A percentile compares a stretch with the other conserved stretches of the same genome.
phyloP scores from a whole-genome alignment of 2,888 invertebrate species.

The Meliscaeva auricollis region DNA sequence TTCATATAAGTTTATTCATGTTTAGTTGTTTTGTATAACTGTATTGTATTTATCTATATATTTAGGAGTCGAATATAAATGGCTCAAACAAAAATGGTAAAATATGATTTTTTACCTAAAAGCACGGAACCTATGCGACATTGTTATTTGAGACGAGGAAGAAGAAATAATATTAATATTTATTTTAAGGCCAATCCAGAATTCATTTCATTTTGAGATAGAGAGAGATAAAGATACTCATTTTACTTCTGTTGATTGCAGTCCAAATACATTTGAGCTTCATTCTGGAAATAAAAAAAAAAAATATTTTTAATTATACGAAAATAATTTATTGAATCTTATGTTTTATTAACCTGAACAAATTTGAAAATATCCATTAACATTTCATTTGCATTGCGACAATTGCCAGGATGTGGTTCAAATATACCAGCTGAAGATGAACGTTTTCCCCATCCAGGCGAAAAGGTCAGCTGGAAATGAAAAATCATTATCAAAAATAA shows the following conservation, averaged over 20 bases:
- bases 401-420: constrained; percentile 78
- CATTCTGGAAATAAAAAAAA: constrained; percentile 61
- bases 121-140: constrained; percentile 60
- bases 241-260: constrained; percentile 74
- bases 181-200: constrained; percentile 32
- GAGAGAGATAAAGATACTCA: neutral
- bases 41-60: constrained; percentile 48
- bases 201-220: neutral
- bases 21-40: neutral
- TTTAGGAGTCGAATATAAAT: constrained; percentile 29
- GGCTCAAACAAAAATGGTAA: neutral
- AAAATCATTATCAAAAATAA: neutral
- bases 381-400: constrained; percentile 82
- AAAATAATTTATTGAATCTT: neutral
- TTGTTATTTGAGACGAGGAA: constrained; percentile 1
- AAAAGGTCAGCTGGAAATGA: constrained; percentile 78
- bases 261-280: constrained; percentile 76
- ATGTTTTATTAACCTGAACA: constrained; percentile 78
- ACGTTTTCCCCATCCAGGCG: constrained; percentile 77
- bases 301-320: neutral
- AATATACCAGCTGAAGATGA: constrained; percentile 51
- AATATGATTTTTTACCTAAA: neutral
- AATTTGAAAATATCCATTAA: constrained; percentile 82
- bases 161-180: neutral
- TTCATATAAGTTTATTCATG: neutral